A percentile compares a stretch with the other conserved stretches of the same genome.
Conservation (phyloP, 2,113 vertebrate genomes). For the Capreolus pygargus region DNA sequence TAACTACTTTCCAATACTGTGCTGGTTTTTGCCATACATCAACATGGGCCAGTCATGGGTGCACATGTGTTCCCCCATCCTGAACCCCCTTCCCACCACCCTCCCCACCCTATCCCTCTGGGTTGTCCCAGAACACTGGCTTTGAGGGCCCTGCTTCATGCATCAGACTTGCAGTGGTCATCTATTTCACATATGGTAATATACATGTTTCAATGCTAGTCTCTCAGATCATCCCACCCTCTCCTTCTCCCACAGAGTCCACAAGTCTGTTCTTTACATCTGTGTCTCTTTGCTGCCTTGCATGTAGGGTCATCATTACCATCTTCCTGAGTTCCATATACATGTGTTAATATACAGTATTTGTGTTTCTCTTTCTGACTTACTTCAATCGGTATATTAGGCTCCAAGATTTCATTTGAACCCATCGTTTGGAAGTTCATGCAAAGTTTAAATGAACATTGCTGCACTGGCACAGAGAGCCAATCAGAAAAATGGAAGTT, state of each 20-base stretch:
- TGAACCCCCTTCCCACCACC: neutral
- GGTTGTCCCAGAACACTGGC: neutral
- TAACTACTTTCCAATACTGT: neutral
- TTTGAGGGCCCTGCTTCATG: neutral
- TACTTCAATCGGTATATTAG: neutral
- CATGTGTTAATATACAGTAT: neutral
- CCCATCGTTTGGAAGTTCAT: neutral
- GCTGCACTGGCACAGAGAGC: neutral
- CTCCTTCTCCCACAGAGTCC: neutral
- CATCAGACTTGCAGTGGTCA: neutral
- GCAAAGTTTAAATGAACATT: neutral
- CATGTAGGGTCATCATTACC: neutral
- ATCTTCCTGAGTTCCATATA: neutral
- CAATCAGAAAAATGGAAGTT: fast-evolving
- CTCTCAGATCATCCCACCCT: neutral
- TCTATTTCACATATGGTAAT: neutral
- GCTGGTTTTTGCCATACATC: neutral
- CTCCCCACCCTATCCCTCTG: neutral
- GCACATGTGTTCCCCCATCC: neutral
- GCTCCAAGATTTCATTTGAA: neutral
- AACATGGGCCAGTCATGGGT: neutral
- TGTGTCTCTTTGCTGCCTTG: neutral
- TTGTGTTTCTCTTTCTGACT: neutral
- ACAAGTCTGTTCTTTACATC: neutral
- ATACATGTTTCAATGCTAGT: neutral